Conservation (phyloP, 1,140 invertebrate species). For the Drosophila repleta region DNA sequence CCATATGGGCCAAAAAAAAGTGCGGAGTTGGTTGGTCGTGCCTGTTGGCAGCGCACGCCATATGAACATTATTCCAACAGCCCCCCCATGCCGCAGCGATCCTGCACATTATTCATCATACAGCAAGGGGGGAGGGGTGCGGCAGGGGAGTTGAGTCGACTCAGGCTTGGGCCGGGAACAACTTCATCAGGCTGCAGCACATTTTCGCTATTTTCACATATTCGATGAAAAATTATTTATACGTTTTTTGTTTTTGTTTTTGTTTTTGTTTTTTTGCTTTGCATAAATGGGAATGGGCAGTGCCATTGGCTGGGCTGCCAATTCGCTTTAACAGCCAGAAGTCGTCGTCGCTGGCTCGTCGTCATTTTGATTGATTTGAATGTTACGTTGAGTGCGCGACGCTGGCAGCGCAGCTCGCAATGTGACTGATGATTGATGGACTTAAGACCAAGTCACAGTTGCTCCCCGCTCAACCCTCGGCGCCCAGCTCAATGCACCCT, state of each 20-base stretch:
- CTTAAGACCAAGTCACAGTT: conserved; percentile 58
- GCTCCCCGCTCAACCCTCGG: not conserved
- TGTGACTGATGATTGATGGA: conserved; percentile 83
- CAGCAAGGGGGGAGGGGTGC: not conserved
- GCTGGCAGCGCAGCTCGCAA: conserved; percentile 45
- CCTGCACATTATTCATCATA: conserved; percentile 73
- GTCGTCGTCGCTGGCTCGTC: conserved; percentile 43
- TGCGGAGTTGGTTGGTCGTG: conserved; percentile 5
- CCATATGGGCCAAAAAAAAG: conserved; percentile 44
- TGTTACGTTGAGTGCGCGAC: conserved; percentile 78
- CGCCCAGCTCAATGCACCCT: conserved; percentile 13
- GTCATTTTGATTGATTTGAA: conserved; percentile 81
- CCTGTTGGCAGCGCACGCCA: conserved; percentile 52
- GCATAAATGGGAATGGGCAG: conserved; percentile 55
- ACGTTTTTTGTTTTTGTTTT: conserved; percentile 11
- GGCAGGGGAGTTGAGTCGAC: not conserved
- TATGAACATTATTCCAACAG: conserved; percentile 60
- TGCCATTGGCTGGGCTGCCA: conserved; percentile 34
- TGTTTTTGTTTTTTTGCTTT: conserved; percentile 48
- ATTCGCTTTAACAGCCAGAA: conserved; percentile 62
- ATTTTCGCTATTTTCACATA: conserved; percentile 50
- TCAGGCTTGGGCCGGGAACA: conserved; percentile 26
- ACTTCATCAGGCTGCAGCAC: conserved; percentile 51
- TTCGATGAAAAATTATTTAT: conserved; percentile 79
- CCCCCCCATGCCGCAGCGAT: conserved; percentile 16